These are phyloP conservation scores for Oryzias curvinotus DNA, from an alignment of 2,113 vertebrate genomes.

Conservation along the genomic window DNA sequence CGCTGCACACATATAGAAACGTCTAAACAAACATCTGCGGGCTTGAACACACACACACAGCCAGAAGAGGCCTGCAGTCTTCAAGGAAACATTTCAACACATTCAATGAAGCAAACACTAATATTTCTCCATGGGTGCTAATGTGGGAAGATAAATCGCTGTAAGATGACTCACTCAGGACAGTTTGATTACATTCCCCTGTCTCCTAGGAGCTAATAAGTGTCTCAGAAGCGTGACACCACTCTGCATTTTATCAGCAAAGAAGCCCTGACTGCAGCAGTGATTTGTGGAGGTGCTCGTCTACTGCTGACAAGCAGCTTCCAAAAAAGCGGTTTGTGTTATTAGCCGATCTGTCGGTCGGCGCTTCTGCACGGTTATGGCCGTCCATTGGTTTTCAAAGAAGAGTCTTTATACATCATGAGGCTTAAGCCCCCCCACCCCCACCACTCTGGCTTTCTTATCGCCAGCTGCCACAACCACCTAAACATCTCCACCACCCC, in stretches of 20 bases:
- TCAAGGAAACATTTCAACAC: constrained; percentile 31
- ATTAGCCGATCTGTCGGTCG: not conserved
- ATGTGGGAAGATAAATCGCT: constrained; percentile 20
- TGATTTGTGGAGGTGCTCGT: not conserved
- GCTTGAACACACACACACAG: not conserved
- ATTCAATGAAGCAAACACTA: constrained; percentile 17
- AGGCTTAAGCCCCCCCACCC: not conserved
- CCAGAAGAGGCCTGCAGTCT: not conserved
- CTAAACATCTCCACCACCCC: constrained; percentile 2
- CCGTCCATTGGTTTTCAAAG: constrained; percentile 48
- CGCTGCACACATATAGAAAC: constrained; percentile 8
- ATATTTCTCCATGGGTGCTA: constrained; percentile 22
- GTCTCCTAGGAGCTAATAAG: constrained; percentile 37
- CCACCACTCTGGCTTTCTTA: constrained; percentile 20
- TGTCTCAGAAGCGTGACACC: constrained; percentile 4
- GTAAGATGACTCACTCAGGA: constrained; percentile 23
- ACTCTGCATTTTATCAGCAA: constrained; percentile 13
- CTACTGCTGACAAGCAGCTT: not conserved
- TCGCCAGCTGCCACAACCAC: constrained; percentile 72
- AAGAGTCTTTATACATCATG: constrained; percentile 63
- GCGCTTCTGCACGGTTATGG: constrained; percentile 46
- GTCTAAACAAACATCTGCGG: not conserved
- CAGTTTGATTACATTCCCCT: constrained; percentile 37
- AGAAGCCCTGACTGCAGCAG: not conserved
- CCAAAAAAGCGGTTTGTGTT: not conserved